Percentiles rank a stretch among this genome's conserved stretches.
These are phyloP conservation scores for Sandelia bainsii DNA, from an alignment of 2,797 vertebrate genomes.

Conservation along the genomic window DNA sequence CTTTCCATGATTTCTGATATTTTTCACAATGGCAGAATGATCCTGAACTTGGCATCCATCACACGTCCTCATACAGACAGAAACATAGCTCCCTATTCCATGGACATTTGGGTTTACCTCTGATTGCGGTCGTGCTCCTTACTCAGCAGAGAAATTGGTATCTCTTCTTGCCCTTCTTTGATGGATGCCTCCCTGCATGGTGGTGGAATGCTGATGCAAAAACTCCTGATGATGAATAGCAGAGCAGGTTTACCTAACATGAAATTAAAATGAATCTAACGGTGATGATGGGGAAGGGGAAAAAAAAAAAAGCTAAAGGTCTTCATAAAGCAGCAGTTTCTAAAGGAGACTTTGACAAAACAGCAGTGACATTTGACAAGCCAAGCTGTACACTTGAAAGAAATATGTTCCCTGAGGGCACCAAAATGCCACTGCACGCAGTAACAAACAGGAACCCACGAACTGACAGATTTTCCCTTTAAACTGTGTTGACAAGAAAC, in stretches of 20 bases:
- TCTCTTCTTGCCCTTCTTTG: not conserved
- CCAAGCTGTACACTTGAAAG: constrained; percentile 27
- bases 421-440: constrained; percentile 22
- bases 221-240: not conserved
- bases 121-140: constrained; percentile 37
- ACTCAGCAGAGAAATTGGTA: constrained; percentile 2
- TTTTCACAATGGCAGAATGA: not conserved
- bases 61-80: not conserved
- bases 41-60: constrained; percentile 10
- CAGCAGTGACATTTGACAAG: constrained; percentile 61
- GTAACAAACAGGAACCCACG: constrained; percentile 29
- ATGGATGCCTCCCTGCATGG: not conserved
- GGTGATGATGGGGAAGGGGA: not conserved
- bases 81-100: not conserved
- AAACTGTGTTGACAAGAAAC: constrained; percentile 48
- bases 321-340: constrained; percentile 37
- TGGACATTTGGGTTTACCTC: constrained; percentile 1
- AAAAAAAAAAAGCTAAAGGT: constrained; percentile 27
- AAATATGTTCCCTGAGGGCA: constrained; percentile 49
- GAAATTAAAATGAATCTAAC: constrained; percentile 36
- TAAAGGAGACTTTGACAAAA: constrained; percentile 32
- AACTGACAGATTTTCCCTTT: constrained; percentile 58
- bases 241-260: constrained; percentile 3
- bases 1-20: not conserved
- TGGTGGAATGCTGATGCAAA: not conserved